Evolutionary conservation across 2,113 vertebrate genomes (phyloP), one percentile per base, ranked within the genome.

Genomic region (Aphyosemion australe): DNA sequence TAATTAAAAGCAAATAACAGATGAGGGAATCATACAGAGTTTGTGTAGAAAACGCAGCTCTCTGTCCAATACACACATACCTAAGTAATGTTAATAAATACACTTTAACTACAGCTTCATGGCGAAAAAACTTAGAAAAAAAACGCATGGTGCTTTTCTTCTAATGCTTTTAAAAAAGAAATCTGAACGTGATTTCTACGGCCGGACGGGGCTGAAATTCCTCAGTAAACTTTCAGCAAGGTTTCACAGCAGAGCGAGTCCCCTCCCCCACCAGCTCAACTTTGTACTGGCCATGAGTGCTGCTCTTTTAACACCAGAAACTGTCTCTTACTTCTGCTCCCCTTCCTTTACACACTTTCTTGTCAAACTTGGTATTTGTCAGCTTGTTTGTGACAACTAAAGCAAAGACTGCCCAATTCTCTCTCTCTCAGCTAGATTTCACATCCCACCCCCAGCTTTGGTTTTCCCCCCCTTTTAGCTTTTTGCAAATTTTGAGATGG

Each of bases 341-440:
- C 56, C 41, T 32, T 41, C 45, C 18, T 55, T 54, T 20, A 39
- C 18, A 50, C 67, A 66, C 37, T 42, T 69, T 65, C 55, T 79
- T 76, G 80, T 85, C 88, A 89, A 77, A 83, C 82, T 46, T 45
- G 71, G 82, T 84, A 88, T 90, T 91, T 90, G 89, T 83, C 86
- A 69, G 82, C 84, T 80, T 86, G 84, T 91, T 90, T 90, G 86
- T 82, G 39, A 82, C 82, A 76, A 85, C 83, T 75, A 86, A 82
- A 76, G 76, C 48, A 53, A 83, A 80, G 63, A 61, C 50, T 26
- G 62, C 59, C 67, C 11, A 11, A 66, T 58, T 73, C 76, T 78
- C n/a, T n/a, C 84, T 78, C 78, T 74, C 79, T 79, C 78, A 39
- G 71, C 73, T 60, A 68, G 69, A 73, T 66, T 72, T 70, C 72